Percentiles rank a stretch among this genome's conserved stretches.
phyloP scores from a whole-genome alignment of 2,113 vertebrate genomes.

The Empidonax traillii region DNA sequence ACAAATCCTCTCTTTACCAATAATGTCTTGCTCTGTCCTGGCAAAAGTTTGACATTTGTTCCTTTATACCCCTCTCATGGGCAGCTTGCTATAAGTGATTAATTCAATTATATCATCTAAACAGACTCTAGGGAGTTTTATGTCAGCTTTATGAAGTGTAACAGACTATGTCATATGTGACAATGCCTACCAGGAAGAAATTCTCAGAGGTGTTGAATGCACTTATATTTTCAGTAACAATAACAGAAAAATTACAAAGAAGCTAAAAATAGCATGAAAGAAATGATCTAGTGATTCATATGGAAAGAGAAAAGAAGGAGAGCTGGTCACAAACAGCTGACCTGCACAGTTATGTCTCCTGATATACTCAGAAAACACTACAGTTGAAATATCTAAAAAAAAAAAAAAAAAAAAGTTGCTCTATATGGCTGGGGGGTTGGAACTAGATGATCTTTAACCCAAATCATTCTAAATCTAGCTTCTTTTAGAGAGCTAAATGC shows the following conservation, averaged over 20 bases:
- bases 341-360: neutral
- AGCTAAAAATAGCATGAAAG: neutral
- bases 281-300: neutral
- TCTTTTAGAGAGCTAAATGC: neutral
- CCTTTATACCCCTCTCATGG: neutral
- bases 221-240: neutral
- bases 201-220: neutral
- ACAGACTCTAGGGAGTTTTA: neutral
- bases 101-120: constrained; percentile 47
- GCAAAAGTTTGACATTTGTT: constrained; percentile 22
- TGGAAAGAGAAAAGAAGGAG: neutral
- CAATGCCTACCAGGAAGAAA: neutral
- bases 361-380: neutral
- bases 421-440: neutral
- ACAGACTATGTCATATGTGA: neutral
- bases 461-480: neutral
- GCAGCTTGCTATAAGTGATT: constrained; percentile 29
- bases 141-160: constrained; percentile 7
- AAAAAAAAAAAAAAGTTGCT: neutral
- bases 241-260: neutral
- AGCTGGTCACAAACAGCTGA: neutral
- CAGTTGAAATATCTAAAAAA: neutral
- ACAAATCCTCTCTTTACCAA: neutral
- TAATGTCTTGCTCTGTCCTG: neutral
- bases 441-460: neutral